Evolutionary conservation across 1,140 invertebrate species (phyloP).

Genomic region (Mycetomoellerius zeteki): DNA sequence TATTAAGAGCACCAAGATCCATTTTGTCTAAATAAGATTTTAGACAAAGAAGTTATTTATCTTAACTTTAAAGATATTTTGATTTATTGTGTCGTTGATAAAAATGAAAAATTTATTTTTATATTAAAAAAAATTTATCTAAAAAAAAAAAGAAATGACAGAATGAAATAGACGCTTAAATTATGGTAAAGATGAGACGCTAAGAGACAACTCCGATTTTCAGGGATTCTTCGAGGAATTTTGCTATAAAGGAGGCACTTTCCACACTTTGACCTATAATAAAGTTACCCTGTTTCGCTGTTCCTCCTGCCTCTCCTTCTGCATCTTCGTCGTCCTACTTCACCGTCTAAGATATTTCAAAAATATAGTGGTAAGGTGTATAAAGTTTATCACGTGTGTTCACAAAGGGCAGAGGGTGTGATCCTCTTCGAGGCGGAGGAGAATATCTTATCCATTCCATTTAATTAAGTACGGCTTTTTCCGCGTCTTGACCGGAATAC

Average conservation of each 20-base stretch:
- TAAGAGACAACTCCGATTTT: not conserved
- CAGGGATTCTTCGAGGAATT: not conserved
- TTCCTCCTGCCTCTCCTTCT: not conserved
- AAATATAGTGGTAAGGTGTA: not conserved
- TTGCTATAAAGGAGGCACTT: slow-evolving; percentile 23
- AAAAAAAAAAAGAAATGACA: not conserved
- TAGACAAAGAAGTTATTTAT: no score
- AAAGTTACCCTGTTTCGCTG: not conserved
- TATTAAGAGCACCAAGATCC: no score
- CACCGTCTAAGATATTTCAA: not conserved
- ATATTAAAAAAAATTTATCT: not conserved
- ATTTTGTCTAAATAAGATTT: no score
- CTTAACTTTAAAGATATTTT: not conserved
- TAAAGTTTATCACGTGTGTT: not conserved
- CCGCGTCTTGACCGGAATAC: not conserved
- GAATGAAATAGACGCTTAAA: not conserved
- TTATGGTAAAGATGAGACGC: not conserved
- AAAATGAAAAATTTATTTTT: not conserved
- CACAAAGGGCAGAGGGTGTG: not conserved
- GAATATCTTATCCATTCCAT: slow-evolving; percentile 10
- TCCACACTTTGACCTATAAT: slow-evolving; percentile 24
- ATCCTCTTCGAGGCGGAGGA: not conserved
- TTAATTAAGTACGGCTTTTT: slow-evolving; percentile 42
- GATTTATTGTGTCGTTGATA: not conserved
- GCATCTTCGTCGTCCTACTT: not conserved